Evolutionary conservation across 2,113 vertebrate species (phyloP).

Genomic region (Lophotis ruficrista): DNA sequence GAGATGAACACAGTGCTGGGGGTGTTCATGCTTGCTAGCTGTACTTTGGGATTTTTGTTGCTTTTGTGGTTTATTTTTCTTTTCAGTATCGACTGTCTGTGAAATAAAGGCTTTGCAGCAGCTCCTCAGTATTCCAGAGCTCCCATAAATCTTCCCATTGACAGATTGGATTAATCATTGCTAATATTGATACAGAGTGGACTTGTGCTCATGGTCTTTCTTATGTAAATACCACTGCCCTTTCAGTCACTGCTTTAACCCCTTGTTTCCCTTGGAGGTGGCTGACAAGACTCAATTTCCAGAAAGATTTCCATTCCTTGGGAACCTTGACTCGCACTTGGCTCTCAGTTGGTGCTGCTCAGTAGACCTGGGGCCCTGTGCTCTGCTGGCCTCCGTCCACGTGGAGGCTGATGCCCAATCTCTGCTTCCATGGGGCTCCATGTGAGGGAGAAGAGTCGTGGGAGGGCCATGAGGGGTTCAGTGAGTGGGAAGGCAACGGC

Average conservation of each 20-base stretch:
- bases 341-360: neutral
- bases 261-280: neutral
- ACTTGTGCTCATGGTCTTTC: neutral
- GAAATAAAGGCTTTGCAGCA: slow-evolving; percentile 41
- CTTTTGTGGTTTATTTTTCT: neutral
- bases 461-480: neutral
- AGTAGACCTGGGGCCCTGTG: neutral
- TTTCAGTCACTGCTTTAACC: slow-evolving; percentile 10
- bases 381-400: neutral
- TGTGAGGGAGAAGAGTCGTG: neutral
- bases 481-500: neutral
- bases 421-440: neutral
- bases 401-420: neutral
- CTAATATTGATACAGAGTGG: slow-evolving; percentile 45
- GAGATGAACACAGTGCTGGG: neutral
- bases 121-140: neutral
- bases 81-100: neutral
- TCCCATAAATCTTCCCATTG: slow-evolving; percentile 31
- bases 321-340: neutral
- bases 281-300: neutral
- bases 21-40: neutral
- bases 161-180: slow-evolving; percentile 48
- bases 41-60: neutral
- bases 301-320: neutral
- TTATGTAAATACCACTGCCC: slow-evolving; percentile 33